Percentiles rank a stretch among this genome's conserved stretches.
phyloP scores from a whole-genome alignment of 2,888 invertebrate species.

The Macrophya alboannulata region DNA sequence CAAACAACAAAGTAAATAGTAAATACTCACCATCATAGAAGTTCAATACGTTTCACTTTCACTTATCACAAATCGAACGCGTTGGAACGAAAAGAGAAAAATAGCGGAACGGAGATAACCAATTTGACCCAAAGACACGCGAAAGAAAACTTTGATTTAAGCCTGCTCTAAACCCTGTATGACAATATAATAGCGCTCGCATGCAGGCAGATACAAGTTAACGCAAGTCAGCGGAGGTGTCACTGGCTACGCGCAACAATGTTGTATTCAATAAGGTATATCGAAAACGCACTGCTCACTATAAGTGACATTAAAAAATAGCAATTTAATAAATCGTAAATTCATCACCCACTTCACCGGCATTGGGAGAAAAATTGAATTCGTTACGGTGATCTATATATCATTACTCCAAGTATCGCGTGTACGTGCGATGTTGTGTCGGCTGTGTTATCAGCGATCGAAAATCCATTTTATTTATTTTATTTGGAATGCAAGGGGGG shows the following conservation, averaged over 20 bases:
- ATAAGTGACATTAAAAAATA: slow-evolving; percentile 6
- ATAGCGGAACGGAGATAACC: slow-evolving; percentile 12
- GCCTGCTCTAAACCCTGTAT: neutral
- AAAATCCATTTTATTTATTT: slow-evolving; percentile 4
- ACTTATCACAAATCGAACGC: neutral
- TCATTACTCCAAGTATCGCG: neutral
- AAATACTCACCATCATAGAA: slow-evolving; percentile 24
- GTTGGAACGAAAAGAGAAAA: slow-evolving; percentile 17
- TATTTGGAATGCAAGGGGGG: neutral
- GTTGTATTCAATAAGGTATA: neutral
- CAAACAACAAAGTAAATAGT: slow-evolving; percentile 18
- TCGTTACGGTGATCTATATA: neutral
- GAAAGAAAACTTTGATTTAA: neutral
- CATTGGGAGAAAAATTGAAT: slow-evolving; percentile 4
- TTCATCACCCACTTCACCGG: slow-evolving; percentile 5
- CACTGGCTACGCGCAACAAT: slow-evolving; percentile 30
- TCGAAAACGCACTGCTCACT: neutral
- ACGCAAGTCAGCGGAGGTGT: slow-evolving; percentile 20
- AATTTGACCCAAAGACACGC: neutral
- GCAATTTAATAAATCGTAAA: neutral
- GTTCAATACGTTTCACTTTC: slow-evolving; percentile 12
- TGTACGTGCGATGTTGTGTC: neutral
- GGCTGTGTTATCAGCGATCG: slow-evolving; percentile 14
- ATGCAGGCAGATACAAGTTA: slow-evolving; percentile 8
- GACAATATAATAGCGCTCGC: slow-evolving; percentile 10